Evolutionary conservation across 2,888 invertebrate genomes (phyloP).

Genomic region (Leistus spinibarbis): DNA sequence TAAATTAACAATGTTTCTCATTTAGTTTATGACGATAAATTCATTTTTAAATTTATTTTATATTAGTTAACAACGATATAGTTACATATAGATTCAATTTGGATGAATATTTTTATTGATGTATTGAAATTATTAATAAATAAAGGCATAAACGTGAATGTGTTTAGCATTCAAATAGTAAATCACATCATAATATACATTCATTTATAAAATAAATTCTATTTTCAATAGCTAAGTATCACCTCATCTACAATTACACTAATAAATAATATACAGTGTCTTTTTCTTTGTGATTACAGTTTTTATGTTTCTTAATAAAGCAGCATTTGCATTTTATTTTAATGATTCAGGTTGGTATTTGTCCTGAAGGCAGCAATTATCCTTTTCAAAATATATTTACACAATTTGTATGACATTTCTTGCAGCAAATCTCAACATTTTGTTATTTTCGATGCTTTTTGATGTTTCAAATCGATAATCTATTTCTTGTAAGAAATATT

Average conservation of each 20-base stretch:
- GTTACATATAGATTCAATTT: not conserved
- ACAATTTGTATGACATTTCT: constrained; percentile 22
- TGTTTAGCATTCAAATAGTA: no score
- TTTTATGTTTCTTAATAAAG: constrained; percentile 23
- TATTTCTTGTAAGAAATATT: not conserved
- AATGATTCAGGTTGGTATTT: constrained; percentile 1
- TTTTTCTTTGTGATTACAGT: constrained; percentile 17
- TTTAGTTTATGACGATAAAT: not conserved
- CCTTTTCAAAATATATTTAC: not conserved
- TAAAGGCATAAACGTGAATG: no score
- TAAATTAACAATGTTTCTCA: not conserved
- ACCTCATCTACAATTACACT: not conserved
- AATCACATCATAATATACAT: constrained; percentile 15
- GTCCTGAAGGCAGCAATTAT: constrained; percentile 29
- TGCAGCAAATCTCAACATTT: constrained; percentile 22
- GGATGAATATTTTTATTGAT: not conserved
- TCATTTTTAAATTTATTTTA: not conserved
- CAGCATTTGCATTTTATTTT: constrained; percentile 23
- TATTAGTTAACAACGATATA: not conserved
- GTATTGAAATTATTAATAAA: not conserved
- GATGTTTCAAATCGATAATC: constrained; percentile 12
- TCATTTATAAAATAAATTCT: no score
- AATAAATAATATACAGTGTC: constrained; percentile 20
- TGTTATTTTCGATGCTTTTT: constrained; percentile 28
- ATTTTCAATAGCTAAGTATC: no score